Base-by-base conservation (phyloP, 2,888 invertebrate species). In the Tenthredo mesomela region DNA sequence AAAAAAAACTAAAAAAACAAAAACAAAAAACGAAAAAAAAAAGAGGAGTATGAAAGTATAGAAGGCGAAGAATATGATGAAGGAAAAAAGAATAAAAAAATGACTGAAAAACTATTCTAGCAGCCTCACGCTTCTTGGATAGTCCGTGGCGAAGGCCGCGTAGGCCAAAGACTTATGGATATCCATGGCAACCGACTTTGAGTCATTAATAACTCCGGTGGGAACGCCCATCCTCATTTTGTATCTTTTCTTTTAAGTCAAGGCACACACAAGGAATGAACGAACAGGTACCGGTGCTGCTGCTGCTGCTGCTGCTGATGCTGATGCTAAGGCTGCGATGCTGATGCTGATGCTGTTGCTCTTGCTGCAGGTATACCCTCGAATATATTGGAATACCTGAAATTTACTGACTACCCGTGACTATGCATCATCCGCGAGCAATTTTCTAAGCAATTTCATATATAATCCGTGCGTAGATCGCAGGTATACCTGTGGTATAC, bases 171-270 rank as follows among this genome's bases (percentile, higher is more conserved):
- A 93, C 93, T 93, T 92, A 93, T 93, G 93, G 92, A 93, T 93
- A 93, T 93, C 93, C 93, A 92, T 93, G 92, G 93, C 92, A 92
- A 93, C 92, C 89, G 91, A 93, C 92, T 93, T 92, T 92, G 92
- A 93, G 92, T 92, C 93, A 93, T 93, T 93, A 93, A 93, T 93
- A 93, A 93, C 93, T 93, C 91, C 89, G 89, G 88, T 90, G 92
- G 92, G 91, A 92, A 93, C 92, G 92, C 92, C 91, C 91, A 92
- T 92, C 91, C 90, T 92, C 91, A 91, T 92, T 91, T 92, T 91
- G 91, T 91, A 91, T 92, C 93, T 90, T 89, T 92, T 93, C 92
- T 93, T 92, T 92, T 92, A 92, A 93, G 91, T 92, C 90, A 89
- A 91, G 91, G 87, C 85, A 87, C 86, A 87, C 86, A 82, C 86